Percentiles rank a stretch among this genome's conserved stretches.
Evolutionary conservation across 2,113 vertebrate genomes (phyloP).

Genomic region (Sylvicapra grimmia): DNA sequence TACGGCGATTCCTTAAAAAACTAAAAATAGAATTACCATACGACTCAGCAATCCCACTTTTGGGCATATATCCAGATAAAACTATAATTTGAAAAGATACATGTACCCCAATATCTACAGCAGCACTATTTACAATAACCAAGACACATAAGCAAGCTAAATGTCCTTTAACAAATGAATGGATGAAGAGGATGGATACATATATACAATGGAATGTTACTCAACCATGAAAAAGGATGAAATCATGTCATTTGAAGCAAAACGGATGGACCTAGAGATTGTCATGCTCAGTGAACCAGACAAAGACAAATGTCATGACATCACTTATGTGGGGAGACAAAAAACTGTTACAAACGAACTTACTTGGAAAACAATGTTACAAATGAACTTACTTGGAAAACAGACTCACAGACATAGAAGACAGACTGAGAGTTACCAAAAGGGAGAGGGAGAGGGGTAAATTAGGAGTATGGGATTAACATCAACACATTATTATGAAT

Average conservation of each 20-base stretch:
- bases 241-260: neutral
- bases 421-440: neutral
- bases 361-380: neutral
- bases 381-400: neutral
- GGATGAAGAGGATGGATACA: neutral
- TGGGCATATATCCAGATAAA: neutral
- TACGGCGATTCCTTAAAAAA: neutral
- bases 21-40: neutral
- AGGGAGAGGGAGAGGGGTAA: neutral
- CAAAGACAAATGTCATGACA: neutral
- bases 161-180: neutral
- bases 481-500: neutral
- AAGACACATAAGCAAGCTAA: neutral
- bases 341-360: neutral
- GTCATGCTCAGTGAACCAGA: neutral
- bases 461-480: neutral
- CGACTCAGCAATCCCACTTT: neutral
- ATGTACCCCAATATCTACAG: neutral
- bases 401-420: neutral
- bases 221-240: neutral
- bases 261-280: neutral
- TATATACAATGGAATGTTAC: neutral
- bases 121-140: neutral
- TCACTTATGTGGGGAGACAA: neutral
- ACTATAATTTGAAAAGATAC: neutral